Percentiles rank a stretch among this genome's conserved stretches.
phyloP scores from a whole-genome alignment of 2,888 invertebrate species.

The Protophormia terraenovae region DNA sequence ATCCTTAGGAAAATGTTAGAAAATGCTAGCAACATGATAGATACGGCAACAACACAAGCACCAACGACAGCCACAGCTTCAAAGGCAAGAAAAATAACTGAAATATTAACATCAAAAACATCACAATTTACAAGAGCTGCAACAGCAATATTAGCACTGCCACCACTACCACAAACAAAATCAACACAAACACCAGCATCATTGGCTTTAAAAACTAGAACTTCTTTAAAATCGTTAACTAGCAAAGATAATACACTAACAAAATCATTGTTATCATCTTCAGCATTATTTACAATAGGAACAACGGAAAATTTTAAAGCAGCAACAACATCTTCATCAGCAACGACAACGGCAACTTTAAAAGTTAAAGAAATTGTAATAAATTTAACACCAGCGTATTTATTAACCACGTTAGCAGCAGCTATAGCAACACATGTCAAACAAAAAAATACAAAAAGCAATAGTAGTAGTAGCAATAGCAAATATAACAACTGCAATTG shows the following conservation, averaged over 20 bases:
- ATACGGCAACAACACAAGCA: constrained; percentile 11
- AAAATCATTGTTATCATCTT: constrained; percentile 44
- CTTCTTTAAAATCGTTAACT: constrained; percentile 39
- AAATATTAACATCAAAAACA: constrained; percentile 45
- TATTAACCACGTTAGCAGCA: constrained; percentile 52
- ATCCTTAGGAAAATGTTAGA: constrained; percentile 34
- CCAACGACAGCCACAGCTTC: constrained; percentile 15
- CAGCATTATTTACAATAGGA: constrained; percentile 36
- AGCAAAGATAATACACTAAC: constrained; percentile 31
- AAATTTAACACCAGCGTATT: constrained; percentile 33
- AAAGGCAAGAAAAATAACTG: constrained; percentile 31
- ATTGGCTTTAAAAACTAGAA: constrained; percentile 33
- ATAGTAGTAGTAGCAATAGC: constrained; percentile 8
- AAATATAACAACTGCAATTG: neutral
- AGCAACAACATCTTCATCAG: neutral
- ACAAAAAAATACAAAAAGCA: constrained; percentile 4
- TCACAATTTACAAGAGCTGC: constrained; percentile 39
- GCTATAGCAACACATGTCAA: constrained; percentile 33
- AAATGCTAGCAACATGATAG: constrained; percentile 43
- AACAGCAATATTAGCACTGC: too few relatives aligned
- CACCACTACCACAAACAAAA: neutral
- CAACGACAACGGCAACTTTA: constrained; percentile 27
- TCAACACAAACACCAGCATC: constrained; percentile 30
- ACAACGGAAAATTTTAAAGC: constrained; percentile 14
- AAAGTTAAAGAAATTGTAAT: constrained; percentile 21